These are phyloP conservation scores for Dendronephthya gigantea DNA, from an alignment of 64 coral and sea anemone species.

Conservation along the genomic window DNA sequence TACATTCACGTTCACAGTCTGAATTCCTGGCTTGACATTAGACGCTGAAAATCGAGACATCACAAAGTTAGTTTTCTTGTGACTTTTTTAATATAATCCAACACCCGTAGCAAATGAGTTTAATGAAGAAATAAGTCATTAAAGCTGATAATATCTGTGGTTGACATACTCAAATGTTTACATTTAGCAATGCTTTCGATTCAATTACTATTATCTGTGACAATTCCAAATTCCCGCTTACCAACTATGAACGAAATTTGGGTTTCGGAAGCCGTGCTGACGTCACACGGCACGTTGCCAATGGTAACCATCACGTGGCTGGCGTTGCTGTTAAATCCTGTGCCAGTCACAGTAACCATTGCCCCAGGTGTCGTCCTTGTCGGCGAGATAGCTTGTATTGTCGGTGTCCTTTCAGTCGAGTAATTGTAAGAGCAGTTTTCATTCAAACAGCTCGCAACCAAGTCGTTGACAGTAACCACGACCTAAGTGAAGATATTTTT, in stretches of 20 bases:
- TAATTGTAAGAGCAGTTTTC: not conserved
- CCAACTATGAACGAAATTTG: not conserved
- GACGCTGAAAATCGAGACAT: not conserved
- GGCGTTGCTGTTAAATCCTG: not conserved
- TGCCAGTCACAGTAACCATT: not conserved
- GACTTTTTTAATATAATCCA: too few relatives aligned
- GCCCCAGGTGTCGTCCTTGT: not conserved
- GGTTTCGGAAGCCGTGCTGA: not conserved
- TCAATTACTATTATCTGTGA: too few relatives aligned
- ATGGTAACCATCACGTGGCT: not conserved
- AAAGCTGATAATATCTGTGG: too few relatives aligned
- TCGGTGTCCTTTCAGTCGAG: not conserved
- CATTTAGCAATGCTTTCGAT: too few relatives aligned
- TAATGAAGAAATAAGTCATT: too few relatives aligned
- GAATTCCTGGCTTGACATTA: not conserved
- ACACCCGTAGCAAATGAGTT: too few relatives aligned
- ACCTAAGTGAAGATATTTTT: not conserved
- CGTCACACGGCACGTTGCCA: not conserved
- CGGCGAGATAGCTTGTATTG: not conserved
- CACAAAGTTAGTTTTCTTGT: not conserved
- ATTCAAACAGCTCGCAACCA: not conserved
- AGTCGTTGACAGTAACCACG: not conserved
- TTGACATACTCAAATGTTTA: too few relatives aligned
- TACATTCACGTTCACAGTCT: not conserved
- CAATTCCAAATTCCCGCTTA: not conserved